A percentile compares a stretch with the other conserved stretches of the same genome.
Evolutionary conservation across 2,888 invertebrate genomes (phyloP).

Genomic region (Parthenolecanium corni): DNA sequence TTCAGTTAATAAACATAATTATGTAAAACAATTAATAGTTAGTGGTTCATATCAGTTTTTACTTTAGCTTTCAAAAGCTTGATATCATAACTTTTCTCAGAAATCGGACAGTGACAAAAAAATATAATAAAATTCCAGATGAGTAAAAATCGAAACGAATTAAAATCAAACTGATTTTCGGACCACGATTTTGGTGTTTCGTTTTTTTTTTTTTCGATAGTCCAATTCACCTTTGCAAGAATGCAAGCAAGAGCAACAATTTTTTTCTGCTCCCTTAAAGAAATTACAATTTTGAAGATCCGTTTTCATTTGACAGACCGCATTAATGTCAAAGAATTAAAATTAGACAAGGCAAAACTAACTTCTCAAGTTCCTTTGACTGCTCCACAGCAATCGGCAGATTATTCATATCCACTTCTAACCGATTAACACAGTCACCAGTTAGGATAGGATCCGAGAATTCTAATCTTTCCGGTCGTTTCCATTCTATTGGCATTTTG

Average conservation of each 20-base stretch:
- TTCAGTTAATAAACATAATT: too few relatives aligned
- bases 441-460: constrained; percentile 54
- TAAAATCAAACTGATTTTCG: too few relatives aligned
- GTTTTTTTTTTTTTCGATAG: too few relatives aligned
- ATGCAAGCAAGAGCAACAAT: too few relatives aligned
- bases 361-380: constrained; percentile 61
- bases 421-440: constrained; percentile 54
- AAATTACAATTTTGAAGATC: neutral
- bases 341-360: constrained; percentile 36
- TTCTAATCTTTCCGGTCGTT: constrained; percentile 55
- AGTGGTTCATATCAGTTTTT: too few relatives aligned
- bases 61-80: too few relatives aligned
- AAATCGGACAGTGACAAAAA: neutral
- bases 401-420: constrained; percentile 45
- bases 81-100: too few relatives aligned
- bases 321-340: neutral
- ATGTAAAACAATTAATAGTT: too few relatives aligned
- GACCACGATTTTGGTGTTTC: too few relatives aligned
- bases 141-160: too few relatives aligned
- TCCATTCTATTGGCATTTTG: constrained; percentile 62
- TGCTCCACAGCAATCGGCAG: constrained; percentile 45
- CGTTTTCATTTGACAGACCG: neutral
- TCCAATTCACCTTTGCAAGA: too few relatives aligned
- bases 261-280: neutral
- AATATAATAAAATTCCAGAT: neutral